Evolutionary conservation across 2,888 invertebrate genomes (phyloP), one percentile per base, ranked within the genome.

Genomic region (Drosophila nr. perissopoda): DNA sequence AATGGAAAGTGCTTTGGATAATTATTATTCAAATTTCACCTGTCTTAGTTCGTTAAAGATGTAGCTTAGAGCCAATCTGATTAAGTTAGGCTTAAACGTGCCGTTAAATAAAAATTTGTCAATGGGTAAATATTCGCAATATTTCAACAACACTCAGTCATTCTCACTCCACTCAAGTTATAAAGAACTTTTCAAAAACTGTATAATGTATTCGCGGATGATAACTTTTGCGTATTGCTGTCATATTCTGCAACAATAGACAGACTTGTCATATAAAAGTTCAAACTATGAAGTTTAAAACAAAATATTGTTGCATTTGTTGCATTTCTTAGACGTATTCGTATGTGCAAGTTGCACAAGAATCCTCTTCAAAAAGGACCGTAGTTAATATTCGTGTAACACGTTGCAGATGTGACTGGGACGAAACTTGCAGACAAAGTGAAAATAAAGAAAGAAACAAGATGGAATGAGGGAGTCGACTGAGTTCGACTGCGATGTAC

Each of bases 321-420:
- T 58, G 60, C n/a, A 46, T 18, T 59, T 66, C 27, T 10, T 66
- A 36, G 64, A 51, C 54, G 53, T 49, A 51, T 27, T 31, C 2
- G 11, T 13, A n/a, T 61, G 57, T 67, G 59, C 67, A 67, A 62
- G 46, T 63, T 34, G 16, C 52, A 25, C 40, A 33, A 60, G 42
- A 57, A 48, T 27, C 49, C 52, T 40, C 42, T 60, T 60, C 66
- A 49, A 53, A 53, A 60, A 65, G 34, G 42, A 63, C 49, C 60
- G 56, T 63, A 63, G 54, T 80, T 75, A 70, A 77, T 66, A 74
- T 74, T 69, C 69, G 13, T 52, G 54, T 42, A 65, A 40, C 65
- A 79, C 58, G 60, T 46, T 60, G 51, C 49, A 60, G 34, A 58
- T 70, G 66, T 64, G 63, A 60, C 63, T 66, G 11, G 10, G 36